Conservation (phyloP, 2,113 vertebrate genomes). For the Cnemophilus loriae region DNA sequence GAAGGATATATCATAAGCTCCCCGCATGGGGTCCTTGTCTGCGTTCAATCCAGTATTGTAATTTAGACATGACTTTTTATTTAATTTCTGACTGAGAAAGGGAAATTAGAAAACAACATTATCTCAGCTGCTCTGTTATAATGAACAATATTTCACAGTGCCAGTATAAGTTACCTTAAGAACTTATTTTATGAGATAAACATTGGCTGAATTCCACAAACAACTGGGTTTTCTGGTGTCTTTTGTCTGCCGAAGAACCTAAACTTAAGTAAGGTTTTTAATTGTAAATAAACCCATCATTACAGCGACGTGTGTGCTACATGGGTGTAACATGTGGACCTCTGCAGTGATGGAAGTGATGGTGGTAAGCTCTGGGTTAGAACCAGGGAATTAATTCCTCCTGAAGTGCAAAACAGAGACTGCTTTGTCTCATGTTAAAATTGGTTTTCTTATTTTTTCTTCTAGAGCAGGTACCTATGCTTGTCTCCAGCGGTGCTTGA, state of each 20-base stretch:
- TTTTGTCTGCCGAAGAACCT: constrained; percentile 45
- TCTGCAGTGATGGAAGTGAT: background rate
- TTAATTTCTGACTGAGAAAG: constrained; percentile 85
- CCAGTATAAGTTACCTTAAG: constrained; percentile 78
- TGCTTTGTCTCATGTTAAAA: background rate
- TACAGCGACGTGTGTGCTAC: background rate
- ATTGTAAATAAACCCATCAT: constrained; percentile 26
- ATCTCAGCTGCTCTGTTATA: constrained; percentile 78
- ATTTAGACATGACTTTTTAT: constrained; percentile 85
- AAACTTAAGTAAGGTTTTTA: constrained; percentile 52
- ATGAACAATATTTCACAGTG: constrained; percentile 81
- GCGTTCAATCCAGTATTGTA: constrained; percentile 80
- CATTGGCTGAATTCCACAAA: constrained; percentile 57
- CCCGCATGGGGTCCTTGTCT: constrained; percentile 77
- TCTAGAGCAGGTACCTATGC: background rate
- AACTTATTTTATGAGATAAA: constrained; percentile 75
- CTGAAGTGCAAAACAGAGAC: background rate
- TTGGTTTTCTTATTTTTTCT: background rate
- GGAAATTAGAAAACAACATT: constrained; percentile 83
- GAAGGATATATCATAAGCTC: constrained; percentile 77
- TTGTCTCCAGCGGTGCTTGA: background rate
- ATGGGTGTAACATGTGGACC: background rate
- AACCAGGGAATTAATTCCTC: background rate
- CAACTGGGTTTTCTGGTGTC: constrained; percentile 37
- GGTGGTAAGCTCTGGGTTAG: background rate